Percentiles rank a stretch among this genome's conserved stretches.
Evolutionary conservation across 2,888 invertebrate genomes (phyloP).

Genomic region (Oscheius onirici): DNA sequence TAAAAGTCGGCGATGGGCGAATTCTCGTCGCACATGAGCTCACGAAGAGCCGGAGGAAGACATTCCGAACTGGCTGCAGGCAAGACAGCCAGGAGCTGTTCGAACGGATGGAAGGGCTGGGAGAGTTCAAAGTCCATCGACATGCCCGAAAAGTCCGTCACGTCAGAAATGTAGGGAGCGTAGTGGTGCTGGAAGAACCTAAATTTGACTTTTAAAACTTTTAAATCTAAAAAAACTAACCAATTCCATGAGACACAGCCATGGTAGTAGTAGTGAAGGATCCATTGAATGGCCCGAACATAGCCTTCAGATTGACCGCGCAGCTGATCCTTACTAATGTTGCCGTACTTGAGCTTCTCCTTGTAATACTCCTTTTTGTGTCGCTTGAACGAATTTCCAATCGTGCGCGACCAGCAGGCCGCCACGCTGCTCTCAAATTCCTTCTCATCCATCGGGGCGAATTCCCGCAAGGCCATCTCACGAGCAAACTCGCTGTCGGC

Average conservation of each 20-base stretch:
- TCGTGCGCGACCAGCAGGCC: constrained; percentile 68
- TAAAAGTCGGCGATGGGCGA: constrained; percentile 90
- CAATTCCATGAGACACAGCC: constrained; percentile 98
- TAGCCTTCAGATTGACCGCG: constrained; percentile 87
- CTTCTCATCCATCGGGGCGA: constrained; percentile 49
- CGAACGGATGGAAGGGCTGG: constrained; percentile 89
- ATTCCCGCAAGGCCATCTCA: constrained; percentile 40
- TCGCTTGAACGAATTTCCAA: constrained; percentile 80
- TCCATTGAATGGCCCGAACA: constrained; percentile 94
- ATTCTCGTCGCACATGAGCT: constrained; percentile 81
- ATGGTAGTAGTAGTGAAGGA: constrained; percentile 92
- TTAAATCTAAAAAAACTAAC: no score
- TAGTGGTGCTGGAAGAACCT: constrained; percentile 91
- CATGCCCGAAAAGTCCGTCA: constrained; percentile 81
- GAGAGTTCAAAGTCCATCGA: constrained; percentile 86
- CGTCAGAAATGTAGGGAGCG: constrained; percentile 93
- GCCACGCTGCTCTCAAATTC: constrained; percentile 58
- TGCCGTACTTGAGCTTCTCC: constrained; percentile 75
- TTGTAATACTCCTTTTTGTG: constrained; percentile 90
- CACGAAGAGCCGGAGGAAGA: constrained; percentile 82
- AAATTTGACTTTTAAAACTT: no score
- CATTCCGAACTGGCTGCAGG: constrained; percentile 86
- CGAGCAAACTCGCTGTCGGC: constrained; percentile 49
- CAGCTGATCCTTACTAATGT: constrained; percentile 84
- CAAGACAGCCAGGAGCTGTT: constrained; percentile 87